Evolutionary conservation across 1,140 invertebrate species (phyloP).

Genomic region (Triops cancriformis): DNA sequence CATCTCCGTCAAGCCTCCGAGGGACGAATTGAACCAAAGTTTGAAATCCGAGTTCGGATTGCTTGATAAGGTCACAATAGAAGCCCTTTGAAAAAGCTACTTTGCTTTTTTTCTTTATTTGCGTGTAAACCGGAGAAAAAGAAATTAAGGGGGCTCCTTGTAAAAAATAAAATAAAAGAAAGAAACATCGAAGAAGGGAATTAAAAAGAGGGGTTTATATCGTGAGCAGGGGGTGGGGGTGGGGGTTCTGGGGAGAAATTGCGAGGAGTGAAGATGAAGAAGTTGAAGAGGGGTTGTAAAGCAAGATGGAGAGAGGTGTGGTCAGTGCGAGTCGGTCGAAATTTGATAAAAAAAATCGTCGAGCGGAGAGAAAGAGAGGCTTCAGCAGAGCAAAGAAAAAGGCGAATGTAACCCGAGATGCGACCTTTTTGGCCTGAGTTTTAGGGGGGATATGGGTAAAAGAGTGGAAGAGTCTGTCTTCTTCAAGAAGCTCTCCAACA

Average conservation of each 20-base stretch:
- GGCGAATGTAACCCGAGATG: background rate
- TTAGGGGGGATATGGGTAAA: background rate
- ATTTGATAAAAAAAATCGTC: background rate
- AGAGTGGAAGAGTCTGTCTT: background rate
- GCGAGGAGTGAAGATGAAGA: background rate
- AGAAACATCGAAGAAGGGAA: background rate
- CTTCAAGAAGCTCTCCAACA: background rate
- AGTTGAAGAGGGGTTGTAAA: background rate
- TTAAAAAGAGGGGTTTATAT: background rate
- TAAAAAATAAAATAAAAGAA: background rate
- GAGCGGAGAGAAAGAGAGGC: background rate
- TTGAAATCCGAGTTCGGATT: background rate
- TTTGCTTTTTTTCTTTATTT: background rate
- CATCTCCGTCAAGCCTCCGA: background rate
- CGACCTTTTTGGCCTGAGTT: constrained; percentile 5
- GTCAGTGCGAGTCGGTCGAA: background rate
- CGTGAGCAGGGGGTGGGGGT: background rate
- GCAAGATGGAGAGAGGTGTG: background rate
- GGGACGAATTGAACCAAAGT: background rate
- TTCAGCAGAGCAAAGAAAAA: background rate
- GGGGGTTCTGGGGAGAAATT: background rate
- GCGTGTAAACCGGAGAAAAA: background rate
- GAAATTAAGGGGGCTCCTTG: background rate
- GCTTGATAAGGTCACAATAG: background rate
- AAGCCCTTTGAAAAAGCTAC: background rate